A percentile compares a stretch with the other conserved stretches of the same genome.
Evolutionary conservation across 2,888 invertebrate genomes (phyloP).

Genomic region (Dryococelus australis): DNA sequence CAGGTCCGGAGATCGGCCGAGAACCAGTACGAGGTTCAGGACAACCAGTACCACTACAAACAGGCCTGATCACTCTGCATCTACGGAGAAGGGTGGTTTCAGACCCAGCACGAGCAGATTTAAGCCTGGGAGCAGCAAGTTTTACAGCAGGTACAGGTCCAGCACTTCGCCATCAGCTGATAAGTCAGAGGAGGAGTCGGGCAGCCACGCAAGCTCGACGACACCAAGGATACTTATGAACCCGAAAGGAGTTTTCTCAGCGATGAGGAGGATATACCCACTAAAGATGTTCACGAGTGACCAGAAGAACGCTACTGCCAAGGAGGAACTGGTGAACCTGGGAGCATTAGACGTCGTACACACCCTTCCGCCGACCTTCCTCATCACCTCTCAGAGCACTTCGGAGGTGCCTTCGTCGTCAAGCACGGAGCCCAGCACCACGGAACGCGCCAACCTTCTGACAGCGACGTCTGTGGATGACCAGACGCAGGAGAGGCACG

Average conservation of each 20-base stretch:
- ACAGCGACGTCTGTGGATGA: neutral
- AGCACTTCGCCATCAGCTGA: slow-evolving; percentile 47
- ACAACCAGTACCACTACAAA: slow-evolving; percentile 32
- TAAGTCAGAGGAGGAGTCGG: slow-evolving; percentile 6
- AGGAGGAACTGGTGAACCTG: neutral
- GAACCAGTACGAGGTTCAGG: neutral
- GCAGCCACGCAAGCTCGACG: slow-evolving; percentile 36
- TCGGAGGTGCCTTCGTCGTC: neutral
- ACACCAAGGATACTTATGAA: slow-evolving; percentile 39
- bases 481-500: neutral
- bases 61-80: slow-evolving; percentile 22
- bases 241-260: slow-evolving; percentile 52
- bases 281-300: slow-evolving; percentile 33
- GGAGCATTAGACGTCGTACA: neutral
- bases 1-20: slow-evolving; percentile 1
- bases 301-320: slow-evolving; percentile 28
- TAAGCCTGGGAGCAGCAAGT: slow-evolving; percentile 51
- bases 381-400: slow-evolving; percentile 21
- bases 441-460: neutral
- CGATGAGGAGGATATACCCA: slow-evolving; percentile 49
- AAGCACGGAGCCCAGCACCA: neutral
- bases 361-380: neutral
- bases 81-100: slow-evolving; percentile 39
- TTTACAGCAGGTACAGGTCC: slow-evolving; percentile 51
- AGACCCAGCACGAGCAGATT: slow-evolving; percentile 42